Conservation (phyloP, 2,797 vertebrate genomes). For the Myotis myotis region DNA sequence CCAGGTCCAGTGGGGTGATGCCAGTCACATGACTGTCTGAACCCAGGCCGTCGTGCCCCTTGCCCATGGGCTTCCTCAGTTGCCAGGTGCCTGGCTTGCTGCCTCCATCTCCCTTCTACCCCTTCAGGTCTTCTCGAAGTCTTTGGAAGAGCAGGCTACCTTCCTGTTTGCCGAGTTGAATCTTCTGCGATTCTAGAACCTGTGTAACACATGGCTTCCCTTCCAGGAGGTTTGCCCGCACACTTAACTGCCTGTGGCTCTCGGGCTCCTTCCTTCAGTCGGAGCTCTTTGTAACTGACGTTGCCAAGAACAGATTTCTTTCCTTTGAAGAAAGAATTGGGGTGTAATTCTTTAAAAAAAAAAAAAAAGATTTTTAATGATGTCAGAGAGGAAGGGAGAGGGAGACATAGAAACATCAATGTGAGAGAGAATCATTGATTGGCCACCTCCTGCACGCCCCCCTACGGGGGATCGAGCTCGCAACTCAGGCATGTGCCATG, state of each 20-base stretch:
- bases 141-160: background rate
- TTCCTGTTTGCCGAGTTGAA: background rate
- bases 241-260: background rate
- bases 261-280: background rate
- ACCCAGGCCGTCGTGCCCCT: background rate
- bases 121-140: background rate
- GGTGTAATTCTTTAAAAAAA: too few species aligned
- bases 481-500: too few species aligned
- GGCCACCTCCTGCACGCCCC: too few species aligned
- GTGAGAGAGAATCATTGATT: too few species aligned
- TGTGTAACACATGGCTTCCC: background rate
- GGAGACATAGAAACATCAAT: background rate
- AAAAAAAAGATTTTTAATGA: too few species aligned
- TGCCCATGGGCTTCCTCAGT: background rate
- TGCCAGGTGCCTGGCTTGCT: background rate
- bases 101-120: background rate
- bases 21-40: background rate
- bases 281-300: background rate
- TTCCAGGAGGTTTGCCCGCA: background rate
- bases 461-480: too few species aligned
- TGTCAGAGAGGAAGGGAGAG: background rate
- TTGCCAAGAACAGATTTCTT: background rate
- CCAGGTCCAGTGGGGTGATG: background rate
- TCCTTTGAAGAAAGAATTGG: background rate
- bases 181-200: background rate